Conservation (phyloP, 2,888 invertebrate genomes). For the Xestoiulus laeticollis region DNA sequence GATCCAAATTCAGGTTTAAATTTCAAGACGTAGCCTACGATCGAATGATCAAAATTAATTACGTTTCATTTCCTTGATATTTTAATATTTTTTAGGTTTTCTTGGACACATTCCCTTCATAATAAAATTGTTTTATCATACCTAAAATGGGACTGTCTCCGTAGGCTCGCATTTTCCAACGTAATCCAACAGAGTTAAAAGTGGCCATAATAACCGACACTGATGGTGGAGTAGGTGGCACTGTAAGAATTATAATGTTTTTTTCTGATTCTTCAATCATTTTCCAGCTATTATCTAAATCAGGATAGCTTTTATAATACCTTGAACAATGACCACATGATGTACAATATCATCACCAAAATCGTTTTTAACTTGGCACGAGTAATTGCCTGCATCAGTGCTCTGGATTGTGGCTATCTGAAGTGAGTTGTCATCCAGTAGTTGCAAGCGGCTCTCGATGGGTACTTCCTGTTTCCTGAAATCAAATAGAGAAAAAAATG, state of each 20-base stretch:
- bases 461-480: constrained; percentile 51
- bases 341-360: constrained; percentile 63
- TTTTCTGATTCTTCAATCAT: too few relatives aligned
- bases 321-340: constrained; percentile 63
- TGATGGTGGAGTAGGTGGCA: constrained; percentile 49
- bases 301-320: constrained; percentile 57
- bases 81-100: not conserved
- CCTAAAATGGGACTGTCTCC: constrained; percentile 53
- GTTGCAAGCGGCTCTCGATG: constrained; percentile 53
- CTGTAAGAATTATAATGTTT: not conserved
- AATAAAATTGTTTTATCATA: not conserved
- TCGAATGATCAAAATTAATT: not conserved
- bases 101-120: not conserved
- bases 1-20: constrained; percentile 62
- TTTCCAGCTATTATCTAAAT: too few relatives aligned
- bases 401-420: constrained; percentile 60
- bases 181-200: constrained; percentile 51
- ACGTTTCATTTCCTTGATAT: not conserved
- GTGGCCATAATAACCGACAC: constrained; percentile 51
- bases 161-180: constrained; percentile 48
- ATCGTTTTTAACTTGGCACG: constrained; percentile 63
- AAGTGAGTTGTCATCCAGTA: constrained; percentile 61
- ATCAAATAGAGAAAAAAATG: not conserved
- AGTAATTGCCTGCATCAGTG: constrained; percentile 64
- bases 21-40: constrained; percentile 60